A percentile compares a stretch with the other conserved stretches of the same genome.
phyloP scores from a whole-genome alignment of 2,888 invertebrate genomes.

The Drosophila ochracea region DNA sequence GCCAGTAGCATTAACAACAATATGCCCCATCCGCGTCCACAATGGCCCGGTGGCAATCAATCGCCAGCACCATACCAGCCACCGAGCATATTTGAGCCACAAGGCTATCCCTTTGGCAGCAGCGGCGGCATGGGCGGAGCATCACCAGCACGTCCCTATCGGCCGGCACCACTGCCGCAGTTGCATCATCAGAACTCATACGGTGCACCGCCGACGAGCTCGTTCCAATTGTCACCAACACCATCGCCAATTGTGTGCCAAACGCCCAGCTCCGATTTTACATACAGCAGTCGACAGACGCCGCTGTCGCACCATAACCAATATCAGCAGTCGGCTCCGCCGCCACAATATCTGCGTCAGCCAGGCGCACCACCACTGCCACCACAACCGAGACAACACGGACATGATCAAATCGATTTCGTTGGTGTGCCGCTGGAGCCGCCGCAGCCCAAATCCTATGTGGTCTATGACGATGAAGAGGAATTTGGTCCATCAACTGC shows the following conservation, averaged over 20 bases:
- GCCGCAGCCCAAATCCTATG: conserved; percentile 88
- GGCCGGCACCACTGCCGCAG: conserved; percentile 83
- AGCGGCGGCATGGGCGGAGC: conserved; percentile 21
- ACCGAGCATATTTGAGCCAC: conserved; percentile 64
- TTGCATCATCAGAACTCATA: conserved; percentile 84
- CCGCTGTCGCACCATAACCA: conserved; percentile 80
- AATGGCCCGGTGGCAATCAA: conserved; percentile 87
- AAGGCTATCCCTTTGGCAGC: conserved; percentile 47
- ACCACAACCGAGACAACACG: conserved; percentile 81
- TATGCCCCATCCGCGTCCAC: conserved; percentile 89
- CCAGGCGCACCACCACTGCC: conserved; percentile 81
- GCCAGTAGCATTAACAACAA: conserved; percentile 62
- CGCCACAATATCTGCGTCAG: conserved; percentile 81
- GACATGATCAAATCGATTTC: conserved; percentile 83
- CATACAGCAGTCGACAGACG: conserved; percentile 87
- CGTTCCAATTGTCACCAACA: conserved; percentile 86
- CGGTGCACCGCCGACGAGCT: conserved; percentile 80
- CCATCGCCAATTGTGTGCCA: conserved; percentile 88
- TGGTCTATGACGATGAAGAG: conserved; percentile 88
- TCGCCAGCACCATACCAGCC: conserved; percentile 84
- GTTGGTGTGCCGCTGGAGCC: conserved; percentile 92
- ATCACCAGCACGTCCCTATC: conserved; percentile 85
- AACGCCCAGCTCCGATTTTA: conserved; percentile 87
- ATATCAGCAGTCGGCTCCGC: conserved; percentile 81
- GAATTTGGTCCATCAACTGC: conserved; percentile 94